Evolutionary conservation across 2,113 vertebrate species (phyloP).

Genomic region (Nematolebias whitei): DNA sequence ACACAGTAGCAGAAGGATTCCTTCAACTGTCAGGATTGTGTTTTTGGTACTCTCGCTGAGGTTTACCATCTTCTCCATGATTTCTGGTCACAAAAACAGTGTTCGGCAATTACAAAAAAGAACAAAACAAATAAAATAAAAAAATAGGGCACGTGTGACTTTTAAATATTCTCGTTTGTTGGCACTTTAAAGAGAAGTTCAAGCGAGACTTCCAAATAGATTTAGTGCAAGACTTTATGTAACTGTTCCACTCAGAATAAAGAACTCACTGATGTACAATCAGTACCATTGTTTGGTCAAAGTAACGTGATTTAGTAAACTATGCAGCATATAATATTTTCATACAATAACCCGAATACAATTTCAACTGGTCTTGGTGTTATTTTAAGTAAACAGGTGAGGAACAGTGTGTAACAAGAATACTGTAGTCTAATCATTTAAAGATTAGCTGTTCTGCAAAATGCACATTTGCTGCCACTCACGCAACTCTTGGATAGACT

Average conservation of each 20-base stretch:
- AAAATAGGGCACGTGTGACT: background rate
- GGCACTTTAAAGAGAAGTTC: too few relatives aligned
- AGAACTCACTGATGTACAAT: slow-evolving; percentile 14
- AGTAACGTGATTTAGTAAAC: background rate
- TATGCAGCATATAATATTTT: slow-evolving; percentile 24
- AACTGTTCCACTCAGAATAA: slow-evolving; percentile 18
- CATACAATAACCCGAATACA: slow-evolving; percentile 8
- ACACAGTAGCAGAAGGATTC: slow-evolving; percentile 72
- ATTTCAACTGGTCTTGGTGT: slow-evolving; percentile 22
- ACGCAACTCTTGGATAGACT: slow-evolving; percentile 26
- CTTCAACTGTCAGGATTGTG: slow-evolving; percentile 75
- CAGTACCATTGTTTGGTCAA: slow-evolving; percentile 16
- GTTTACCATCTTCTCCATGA: slow-evolving; percentile 63
- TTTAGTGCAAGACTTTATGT: slow-evolving; percentile 19
- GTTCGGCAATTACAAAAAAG: slow-evolving; percentile 12
- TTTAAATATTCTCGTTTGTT: background rate
- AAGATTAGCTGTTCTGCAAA: slow-evolving; percentile 11
- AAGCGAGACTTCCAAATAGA: too few relatives aligned
- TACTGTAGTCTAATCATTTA: slow-evolving; percentile 14
- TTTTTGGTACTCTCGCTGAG: slow-evolving; percentile 76
- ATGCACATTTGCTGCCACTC: slow-evolving; percentile 20
- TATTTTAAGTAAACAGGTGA: slow-evolving; percentile 27
- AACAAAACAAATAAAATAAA: background rate
- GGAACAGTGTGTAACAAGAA: slow-evolving; percentile 21
- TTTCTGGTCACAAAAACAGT: slow-evolving; percentile 48